Evolutionary conservation across 2,888 invertebrate genomes (phyloP).

Genomic region (Amaurobius ferox): DNA sequence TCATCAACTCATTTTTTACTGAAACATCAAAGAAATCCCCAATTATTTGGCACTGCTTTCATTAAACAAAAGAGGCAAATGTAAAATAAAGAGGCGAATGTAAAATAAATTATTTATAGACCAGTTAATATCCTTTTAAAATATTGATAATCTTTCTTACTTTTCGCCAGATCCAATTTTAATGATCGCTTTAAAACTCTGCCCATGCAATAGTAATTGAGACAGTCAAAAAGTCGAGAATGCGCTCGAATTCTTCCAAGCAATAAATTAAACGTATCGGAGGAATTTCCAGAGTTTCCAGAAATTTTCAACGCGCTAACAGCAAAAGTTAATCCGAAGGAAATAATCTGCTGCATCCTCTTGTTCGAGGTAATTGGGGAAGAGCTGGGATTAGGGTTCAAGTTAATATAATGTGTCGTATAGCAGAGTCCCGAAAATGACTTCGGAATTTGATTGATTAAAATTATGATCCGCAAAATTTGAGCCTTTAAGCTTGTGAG

Average conservation of each 20-base stretch:
- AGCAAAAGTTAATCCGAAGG: conserved; percentile 63
- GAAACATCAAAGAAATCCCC: no score
- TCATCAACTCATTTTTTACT: no score
- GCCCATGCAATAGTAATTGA: conserved; percentile 1
- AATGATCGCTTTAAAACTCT: not conserved
- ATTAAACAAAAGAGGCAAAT: no score
- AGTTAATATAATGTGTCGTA: conserved; percentile 41
- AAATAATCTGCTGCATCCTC: conserved; percentile 48
- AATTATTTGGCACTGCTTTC: no score
- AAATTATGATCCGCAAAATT: not conserved
- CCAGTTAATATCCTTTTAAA: no score
- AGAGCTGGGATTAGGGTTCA: conserved; percentile 29
- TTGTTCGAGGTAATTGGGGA: conserved; percentile 49
- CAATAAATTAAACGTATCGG: conserved; percentile 26
- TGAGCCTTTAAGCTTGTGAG: not conserved
- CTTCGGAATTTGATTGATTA: conserved; percentile 23
- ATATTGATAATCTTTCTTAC: no score
- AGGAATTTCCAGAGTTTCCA: not conserved
- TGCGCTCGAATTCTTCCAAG: not conserved
- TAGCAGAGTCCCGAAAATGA: not conserved
- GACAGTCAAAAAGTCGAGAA: not conserved
- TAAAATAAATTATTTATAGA: no score
- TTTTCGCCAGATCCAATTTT: not conserved
- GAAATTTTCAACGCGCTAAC: conserved; percentile 10
- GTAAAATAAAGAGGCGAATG: no score